Percentiles rank a stretch among this genome's conserved stretches.
Evolutionary conservation across 2,113 vertebrate genomes (phyloP).

Genomic region (Hemibagrus wyckioides): DNA sequence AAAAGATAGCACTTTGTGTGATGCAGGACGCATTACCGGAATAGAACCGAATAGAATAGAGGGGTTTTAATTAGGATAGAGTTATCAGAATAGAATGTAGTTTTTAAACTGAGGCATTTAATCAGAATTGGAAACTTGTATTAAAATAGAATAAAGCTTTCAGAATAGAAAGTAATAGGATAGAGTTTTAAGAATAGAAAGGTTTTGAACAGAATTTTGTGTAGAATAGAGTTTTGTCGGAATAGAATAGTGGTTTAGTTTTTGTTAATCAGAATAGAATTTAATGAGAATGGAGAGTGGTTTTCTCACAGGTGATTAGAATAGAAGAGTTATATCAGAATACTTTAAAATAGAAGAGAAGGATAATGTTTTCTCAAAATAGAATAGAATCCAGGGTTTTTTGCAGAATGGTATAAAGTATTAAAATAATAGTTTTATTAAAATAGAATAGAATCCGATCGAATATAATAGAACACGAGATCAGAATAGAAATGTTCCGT

Average conservation of each 20-base stretch:
- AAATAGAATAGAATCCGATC: background rate
- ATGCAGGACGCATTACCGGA: background rate
- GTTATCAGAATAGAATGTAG: no score
- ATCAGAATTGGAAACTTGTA: no score
- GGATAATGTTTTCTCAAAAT: no score
- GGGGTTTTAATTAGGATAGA: background rate
- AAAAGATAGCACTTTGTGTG: background rate
- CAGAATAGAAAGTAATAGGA: no score
- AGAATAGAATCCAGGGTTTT: no score
- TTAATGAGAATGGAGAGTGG: background rate
- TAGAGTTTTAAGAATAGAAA: background rate
- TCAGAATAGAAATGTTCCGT: no score
- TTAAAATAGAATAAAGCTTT: no score
- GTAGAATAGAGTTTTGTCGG: background rate
- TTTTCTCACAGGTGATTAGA: background rate
- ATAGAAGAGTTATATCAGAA: background rate
- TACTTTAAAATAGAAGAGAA: no score
- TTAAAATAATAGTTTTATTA: no score
- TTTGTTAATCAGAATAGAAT: background rate
- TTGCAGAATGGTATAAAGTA: background rate
- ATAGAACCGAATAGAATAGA: background rate
- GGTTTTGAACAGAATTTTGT: background rate
- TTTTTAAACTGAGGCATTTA: no score
- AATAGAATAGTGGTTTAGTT: background rate
- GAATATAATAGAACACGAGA: no score